Evolutionary conservation across 2,797 vertebrate genomes (phyloP).

Genomic region (Decapterus maruadsi): DNA sequence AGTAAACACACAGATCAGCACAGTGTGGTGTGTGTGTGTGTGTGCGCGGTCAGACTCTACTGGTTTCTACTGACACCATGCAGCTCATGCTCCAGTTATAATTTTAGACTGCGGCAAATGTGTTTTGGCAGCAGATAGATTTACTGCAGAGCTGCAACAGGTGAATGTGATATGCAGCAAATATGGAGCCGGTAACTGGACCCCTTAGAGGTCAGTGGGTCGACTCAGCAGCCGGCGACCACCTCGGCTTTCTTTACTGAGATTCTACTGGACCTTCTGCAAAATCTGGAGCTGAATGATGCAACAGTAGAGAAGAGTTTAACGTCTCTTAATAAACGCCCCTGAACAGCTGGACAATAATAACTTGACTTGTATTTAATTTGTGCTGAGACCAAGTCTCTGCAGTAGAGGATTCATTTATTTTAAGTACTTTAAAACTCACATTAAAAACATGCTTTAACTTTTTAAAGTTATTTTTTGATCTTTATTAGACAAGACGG

Average conservation of each 20-base stretch:
- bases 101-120: slow-evolving; percentile 67
- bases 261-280: neutral
- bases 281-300: neutral
- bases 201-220: slow-evolving; percentile 57
- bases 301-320: neutral
- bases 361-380: no score
- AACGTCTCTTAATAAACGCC: no score
- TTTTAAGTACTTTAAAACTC: no score
- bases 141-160: slow-evolving; percentile 58
- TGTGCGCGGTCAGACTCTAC: neutral
- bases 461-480: no score
- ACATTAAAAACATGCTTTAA: no score
- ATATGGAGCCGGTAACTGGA: slow-evolving; percentile 50
- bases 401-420: no score
- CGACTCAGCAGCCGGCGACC: slow-evolving; percentile 11
- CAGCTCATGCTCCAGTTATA: slow-evolving; percentile 32
- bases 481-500: no score
- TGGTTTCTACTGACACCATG: slow-evolving; percentile 25
- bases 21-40: neutral
- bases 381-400: no score
- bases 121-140: slow-evolving; percentile 45
- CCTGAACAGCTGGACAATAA: neutral
- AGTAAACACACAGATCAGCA: neutral
- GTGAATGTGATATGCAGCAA: slow-evolving; percentile 39
- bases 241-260: neutral